Evolutionary conservation across 2,113 vertebrate genomes (phyloP), one percentile per base, ranked within the genome.

Genomic region (Eira barbara): DNA sequence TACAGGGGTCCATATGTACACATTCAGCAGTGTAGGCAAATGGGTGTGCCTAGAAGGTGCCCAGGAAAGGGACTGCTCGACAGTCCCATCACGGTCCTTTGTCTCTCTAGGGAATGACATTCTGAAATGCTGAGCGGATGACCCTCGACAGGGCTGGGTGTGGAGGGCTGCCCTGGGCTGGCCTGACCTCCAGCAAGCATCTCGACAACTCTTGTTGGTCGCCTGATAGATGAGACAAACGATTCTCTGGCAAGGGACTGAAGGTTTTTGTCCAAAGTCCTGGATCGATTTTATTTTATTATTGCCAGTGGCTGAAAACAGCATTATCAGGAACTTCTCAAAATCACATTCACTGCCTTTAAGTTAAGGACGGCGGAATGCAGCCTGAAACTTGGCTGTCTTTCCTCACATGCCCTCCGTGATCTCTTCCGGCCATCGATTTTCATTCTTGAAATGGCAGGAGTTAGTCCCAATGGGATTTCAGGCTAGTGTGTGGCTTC

Each of bases 201-300:
- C 59, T 47, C 18, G 34, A 29, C 92, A 76, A 11, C 23, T 49
- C 71, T 55, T 42, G 12, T 18, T 29, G 7, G 29, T 61, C 2
- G 1, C 57, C 79, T n/a, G 61, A 67, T 36, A 29, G 80, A 71
- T 9, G 82, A 86, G 63, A 89, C 5, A 4, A 34, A 61, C 11
- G 21, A 23, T 89, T 67, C 45, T 52, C 78, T 47, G 63, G 78
- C 61, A 63, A 69, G 81, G 80, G 55, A 36, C 1, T 6, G 69
- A 76, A 63, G 42, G 20, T 88, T 89, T 85, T 85, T 84, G n/a
- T 57, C 96, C 83, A 65, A 93, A 94, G 82, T 29, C 90, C 31
- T 78, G 31, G n/a, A 93, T 94, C 14, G 12, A 88, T 95, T 87
- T 95, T 69, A 45, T 42, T 42, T 73, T 49, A 91, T 88, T 71